Evolutionary conservation across 2,888 invertebrate species (phyloP), one percentile per base, ranked within the genome.

Genomic region (Ornithoptera alexandrae): DNA sequence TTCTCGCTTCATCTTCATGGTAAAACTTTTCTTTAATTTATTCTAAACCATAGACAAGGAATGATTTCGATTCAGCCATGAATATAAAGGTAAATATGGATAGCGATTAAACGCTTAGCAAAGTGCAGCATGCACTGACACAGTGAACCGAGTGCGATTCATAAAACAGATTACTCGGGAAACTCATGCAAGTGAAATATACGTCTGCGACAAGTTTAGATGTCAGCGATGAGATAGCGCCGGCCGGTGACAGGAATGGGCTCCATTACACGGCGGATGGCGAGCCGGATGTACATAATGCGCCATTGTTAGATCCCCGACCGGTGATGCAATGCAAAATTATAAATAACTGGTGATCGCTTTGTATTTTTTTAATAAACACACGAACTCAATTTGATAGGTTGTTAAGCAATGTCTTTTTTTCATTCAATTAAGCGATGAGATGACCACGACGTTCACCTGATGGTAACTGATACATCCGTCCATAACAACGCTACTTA

Each of bases 181-280:
- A 30, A 46, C 56, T 70, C 70, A 70, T 70, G 66, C 70, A 70
- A 70, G 70, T 70, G 18, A 70, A 70, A 67, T 70, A 15, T 18
- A 67, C 22, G 66, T 63, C 62, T 39, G 57, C 42, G 66, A 58
- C 39, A 57, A 61, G 66, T 61, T 20, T 56, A 67, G 69, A 62
- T 36, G 66, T 70, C 69, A 46, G 70, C 39, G 53, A 58, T 67
- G 66, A 70, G 53, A 67, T 70, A 62, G 24, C 46, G 56, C 20
- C 42, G 62, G 10, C 24, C 56, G 46, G 59, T 63, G 62, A 59
- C 66, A 58, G 56, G 39, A 60, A 63, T 70, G 58, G 63, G 62
- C 63, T 36, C 62, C 59, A 46, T 15, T 64, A 39, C n/a, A 20
- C 22, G 39, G 61, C 67, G 61, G 61, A 70, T 18, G 42, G 65